Percentiles rank a stretch among this genome's conserved stretches.
These are phyloP conservation scores for Arrhopalites spinosus DNA, from an alignment of 2,888 invertebrate genomes.

Conservation along the genomic window DNA sequence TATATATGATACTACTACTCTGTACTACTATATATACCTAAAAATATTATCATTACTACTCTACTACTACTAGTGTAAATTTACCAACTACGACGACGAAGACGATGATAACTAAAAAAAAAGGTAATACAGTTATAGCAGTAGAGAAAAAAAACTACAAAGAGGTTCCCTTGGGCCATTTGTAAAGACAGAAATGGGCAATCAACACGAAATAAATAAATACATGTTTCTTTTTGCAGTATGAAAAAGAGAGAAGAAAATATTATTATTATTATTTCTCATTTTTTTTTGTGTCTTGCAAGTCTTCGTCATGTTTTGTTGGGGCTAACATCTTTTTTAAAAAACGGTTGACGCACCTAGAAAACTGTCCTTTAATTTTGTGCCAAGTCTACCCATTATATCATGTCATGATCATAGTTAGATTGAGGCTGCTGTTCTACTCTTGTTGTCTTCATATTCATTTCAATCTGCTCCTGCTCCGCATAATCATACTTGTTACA, in stretches of 20 bases:
- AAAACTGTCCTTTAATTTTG: constrained; percentile 7
- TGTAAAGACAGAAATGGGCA: constrained; percentile 55
- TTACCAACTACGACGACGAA: constrained; percentile 1
- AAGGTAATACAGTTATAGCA: background rate
- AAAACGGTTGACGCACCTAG: constrained; percentile 5
- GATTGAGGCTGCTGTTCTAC: background rate
- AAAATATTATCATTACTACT: constrained; percentile 11
- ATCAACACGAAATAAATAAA: constrained; percentile 56
- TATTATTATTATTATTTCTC: background rate
- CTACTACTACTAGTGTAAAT: constrained; percentile 14
- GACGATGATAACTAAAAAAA: background rate
- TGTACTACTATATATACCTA: constrained; percentile 12
- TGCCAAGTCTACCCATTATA: background rate
- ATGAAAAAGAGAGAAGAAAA: constrained; percentile 43
- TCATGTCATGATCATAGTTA: background rate
- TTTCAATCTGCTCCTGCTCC: background rate
- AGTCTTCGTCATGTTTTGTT: no score
- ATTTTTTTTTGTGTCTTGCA: no score
- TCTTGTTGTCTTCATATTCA: background rate
- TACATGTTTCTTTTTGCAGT: constrained; percentile 57
- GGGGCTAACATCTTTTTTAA: no score
- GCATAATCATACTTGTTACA: background rate
- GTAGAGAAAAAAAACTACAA: constrained; percentile 16
- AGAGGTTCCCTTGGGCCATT: constrained; percentile 48
- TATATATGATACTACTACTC: constrained; percentile 13